These are phyloP conservation scores for Labrus mixtus DNA, from an alignment of 2,113 vertebrate species.

Conservation along the genomic window DNA sequence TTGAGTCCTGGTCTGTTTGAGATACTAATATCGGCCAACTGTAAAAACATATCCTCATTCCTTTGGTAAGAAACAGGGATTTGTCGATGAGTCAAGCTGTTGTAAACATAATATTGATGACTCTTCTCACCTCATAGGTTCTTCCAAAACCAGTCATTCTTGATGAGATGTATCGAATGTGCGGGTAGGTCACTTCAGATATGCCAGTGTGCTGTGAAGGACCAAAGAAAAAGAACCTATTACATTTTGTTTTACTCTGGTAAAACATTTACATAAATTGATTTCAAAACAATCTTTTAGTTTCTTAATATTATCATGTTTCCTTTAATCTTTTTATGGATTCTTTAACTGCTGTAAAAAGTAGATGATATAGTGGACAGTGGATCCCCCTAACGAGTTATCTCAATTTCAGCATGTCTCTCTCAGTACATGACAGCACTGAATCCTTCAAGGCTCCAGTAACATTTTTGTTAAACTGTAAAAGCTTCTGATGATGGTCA, in stretches of 20 bases:
- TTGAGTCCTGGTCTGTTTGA: neutral
- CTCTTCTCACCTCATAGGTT: slow-evolving; percentile 93
- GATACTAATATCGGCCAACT: neutral
- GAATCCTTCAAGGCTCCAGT: neutral
- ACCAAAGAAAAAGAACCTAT: neutral
- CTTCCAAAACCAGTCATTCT: slow-evolving; percentile 94
- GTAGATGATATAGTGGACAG: too few relatives aligned
- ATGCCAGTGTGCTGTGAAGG: slow-evolving; percentile 83
- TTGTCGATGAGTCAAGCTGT: neutral
- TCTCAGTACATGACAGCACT: neutral
- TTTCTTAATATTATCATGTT: too few relatives aligned
- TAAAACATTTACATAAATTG: neutral
- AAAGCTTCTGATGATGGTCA: neutral
- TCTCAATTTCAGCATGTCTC: neutral
- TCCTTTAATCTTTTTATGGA: neutral
- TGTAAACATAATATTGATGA: neutral
- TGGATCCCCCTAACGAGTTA: too few relatives aligned
- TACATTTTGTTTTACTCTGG: neutral
- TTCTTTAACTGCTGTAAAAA: neutral
- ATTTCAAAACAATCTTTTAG: too few relatives aligned
- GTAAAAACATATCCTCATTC: neutral
- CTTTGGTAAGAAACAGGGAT: neutral
- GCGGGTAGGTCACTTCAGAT: slow-evolving; percentile 92
- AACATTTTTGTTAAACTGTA: neutral
- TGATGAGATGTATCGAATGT: slow-evolving; percentile 99